Base-by-base conservation (phyloP, 2,113 vertebrate species). In the Platysternon megacephalum region DNA sequence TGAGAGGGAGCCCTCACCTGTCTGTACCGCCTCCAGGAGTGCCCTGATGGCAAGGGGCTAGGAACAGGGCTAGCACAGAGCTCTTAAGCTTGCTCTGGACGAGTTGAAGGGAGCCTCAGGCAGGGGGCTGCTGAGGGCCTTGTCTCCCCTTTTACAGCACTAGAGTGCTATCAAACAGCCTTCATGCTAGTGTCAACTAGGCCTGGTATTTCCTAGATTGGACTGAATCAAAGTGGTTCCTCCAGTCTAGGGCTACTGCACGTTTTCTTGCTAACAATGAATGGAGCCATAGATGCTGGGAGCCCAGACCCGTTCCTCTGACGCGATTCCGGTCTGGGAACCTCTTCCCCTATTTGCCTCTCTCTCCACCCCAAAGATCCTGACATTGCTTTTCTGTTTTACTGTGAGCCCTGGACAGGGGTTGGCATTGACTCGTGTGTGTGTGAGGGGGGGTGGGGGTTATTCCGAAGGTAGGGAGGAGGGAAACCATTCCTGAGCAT, bases 121-220 rank as follows among this genome's bases (percentile, higher is more conserved):
- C 6, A 11, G 26, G 55, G 28, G 12, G 11, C 14, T n/a, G 32
- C 35, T 17, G 35, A 16, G 32, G 32, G 14, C 28, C 5, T 58
- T 29, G 6, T 32, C 61, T 61, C 16, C 61, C 61, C 16, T 68
- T 68, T 58, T 58, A 17, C 11, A 8, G 13, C 14, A 32, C 14
- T 65, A 6, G 14, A 35, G 32, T 35, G 7, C 6, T 3, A 35
- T 16, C 32, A 35, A 35, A 35, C 4, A 16, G 61, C 61, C 16
- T 68, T 8, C 4, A 0, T 19, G 35, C 32, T 21, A 35, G 32
- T 17, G 32, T 8, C 2, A 4, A 19, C n/a, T 11, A 17, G n/a
- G 35, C 65, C 19, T 72, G 65, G 39, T 58, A 13, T 58, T 39
- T 39, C 65, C n/a, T 11, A 2, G 22, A 21, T 2, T 72, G n/a